Conservation (phyloP, 2,888 invertebrate genomes). For the Conchocele bisecta region DNA sequence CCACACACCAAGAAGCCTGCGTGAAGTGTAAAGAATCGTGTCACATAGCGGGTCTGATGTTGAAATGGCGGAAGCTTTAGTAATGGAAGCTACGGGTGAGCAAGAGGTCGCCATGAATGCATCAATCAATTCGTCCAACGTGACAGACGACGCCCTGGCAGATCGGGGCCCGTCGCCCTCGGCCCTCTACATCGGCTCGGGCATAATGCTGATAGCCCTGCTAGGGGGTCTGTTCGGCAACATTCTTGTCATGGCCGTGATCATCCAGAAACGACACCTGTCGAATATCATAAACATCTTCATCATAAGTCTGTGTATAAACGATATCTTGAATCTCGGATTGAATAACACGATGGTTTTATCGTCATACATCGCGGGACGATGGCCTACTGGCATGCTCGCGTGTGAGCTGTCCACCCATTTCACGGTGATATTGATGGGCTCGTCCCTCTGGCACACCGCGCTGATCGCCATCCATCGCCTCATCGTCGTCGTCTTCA, state of each 20-base stretch:
- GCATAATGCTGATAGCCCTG: conserved; percentile 76
- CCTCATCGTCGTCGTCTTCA: conserved; percentile 80
- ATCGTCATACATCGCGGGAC: conserved; percentile 75
- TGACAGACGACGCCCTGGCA: conserved; percentile 25
- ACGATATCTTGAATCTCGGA: conserved; percentile 78
- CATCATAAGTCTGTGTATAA: conserved; percentile 79
- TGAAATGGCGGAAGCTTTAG: too few relatives aligned
- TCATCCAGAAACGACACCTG: conserved; percentile 67
- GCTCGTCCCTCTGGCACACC: conserved; percentile 80
- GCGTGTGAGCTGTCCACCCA: conserved; percentile 79
- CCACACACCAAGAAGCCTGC: too few relatives aligned
- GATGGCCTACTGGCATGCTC: conserved; percentile 75
- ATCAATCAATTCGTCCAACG: conserved; percentile 2
- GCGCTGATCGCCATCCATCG: conserved; percentile 81
- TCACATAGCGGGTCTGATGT: too few relatives aligned
- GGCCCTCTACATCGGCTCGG: conserved; percentile 72
- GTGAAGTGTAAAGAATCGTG: too few relatives aligned
- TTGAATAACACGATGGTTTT: conserved; percentile 78
- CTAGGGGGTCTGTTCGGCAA: conserved; percentile 76
- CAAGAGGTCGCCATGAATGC: neutral
- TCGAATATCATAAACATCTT: conserved; percentile 80
- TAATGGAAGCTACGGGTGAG: too few relatives aligned
- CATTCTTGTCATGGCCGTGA: conserved; percentile 73
- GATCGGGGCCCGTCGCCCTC: conserved; percentile 63
- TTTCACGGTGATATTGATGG: conserved; percentile 79